Evolutionary conservation across 2,888 invertebrate species (phyloP).

Genomic region (Acronicta leporina): DNA sequence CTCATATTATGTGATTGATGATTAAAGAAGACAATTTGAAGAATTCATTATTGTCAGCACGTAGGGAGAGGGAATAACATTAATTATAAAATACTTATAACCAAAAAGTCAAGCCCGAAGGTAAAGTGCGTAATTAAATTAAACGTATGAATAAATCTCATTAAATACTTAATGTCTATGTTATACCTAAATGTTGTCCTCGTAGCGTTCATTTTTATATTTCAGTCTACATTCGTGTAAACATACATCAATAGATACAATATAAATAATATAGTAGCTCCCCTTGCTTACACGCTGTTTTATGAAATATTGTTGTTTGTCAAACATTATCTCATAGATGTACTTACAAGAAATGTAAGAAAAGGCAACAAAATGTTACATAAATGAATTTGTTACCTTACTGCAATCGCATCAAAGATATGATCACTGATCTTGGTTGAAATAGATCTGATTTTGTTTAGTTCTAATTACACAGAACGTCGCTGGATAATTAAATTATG

Average conservation of each 20-base stretch:
- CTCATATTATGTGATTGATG: slow-evolving; percentile 22
- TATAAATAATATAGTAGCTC: slow-evolving; percentile 13
- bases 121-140: slow-evolving; percentile 36
- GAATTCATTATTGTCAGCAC: slow-evolving; percentile 10
- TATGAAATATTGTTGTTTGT: slow-evolving; percentile 13
- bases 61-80: slow-evolving; percentile 22
- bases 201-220: slow-evolving; percentile 21
- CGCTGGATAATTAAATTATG: not conserved
- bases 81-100: slow-evolving; percentile 8
- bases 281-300: slow-evolving; percentile 6
- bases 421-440: not conserved
- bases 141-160: slow-evolving; percentile 18
- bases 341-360: slow-evolving; percentile 15
- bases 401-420: not conserved
- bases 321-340: slow-evolving; percentile 16
- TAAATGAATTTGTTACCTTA: not conserved
- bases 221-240: slow-evolving; percentile 9
- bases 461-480: slow-evolving; percentile 12
- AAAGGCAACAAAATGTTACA: slow-evolving; percentile 5
- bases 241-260: slow-evolving; percentile 5
- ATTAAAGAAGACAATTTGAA: slow-evolving; percentile 39
- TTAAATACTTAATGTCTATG: slow-evolving; percentile 27
- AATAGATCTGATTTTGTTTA: slow-evolving; percentile 32
- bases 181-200: slow-evolving; percentile 29
- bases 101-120: slow-evolving; percentile 24